These are phyloP conservation scores for Phalloptychus januarius DNA, from an alignment of 2,797 vertebrate genomes.

Conservation along the genomic window DNA sequence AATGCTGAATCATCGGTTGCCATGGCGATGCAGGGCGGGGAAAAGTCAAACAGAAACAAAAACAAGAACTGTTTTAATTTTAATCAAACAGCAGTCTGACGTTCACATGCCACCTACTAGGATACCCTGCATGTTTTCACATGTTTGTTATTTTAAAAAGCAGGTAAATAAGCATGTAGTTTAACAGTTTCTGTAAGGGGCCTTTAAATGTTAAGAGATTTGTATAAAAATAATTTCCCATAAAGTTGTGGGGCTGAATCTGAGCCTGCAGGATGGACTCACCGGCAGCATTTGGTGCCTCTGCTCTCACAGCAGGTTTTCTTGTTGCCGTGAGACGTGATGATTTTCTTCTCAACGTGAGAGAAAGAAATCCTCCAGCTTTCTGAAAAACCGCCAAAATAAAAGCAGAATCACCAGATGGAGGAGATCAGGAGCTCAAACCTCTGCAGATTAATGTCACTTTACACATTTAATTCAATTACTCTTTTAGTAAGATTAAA, in stretches of 20 bases:
- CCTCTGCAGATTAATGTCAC: neutral
- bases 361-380: conserved; percentile 85
- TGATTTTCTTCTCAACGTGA: conserved; percentile 79
- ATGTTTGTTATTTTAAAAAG: neutral
- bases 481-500: neutral
- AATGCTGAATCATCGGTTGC: too few relatives aligned
- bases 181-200: neutral
- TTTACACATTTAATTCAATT: neutral
- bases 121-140: neutral
- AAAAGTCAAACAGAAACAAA: too few relatives aligned
- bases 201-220: neutral
- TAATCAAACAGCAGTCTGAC: too few relatives aligned
- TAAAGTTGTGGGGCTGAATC: neutral
- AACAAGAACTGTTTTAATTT: too few relatives aligned
- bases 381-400: conserved; percentile 38
- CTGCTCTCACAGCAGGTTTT: conserved; percentile 81
- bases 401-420: neutral
- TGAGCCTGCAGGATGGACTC: conserved; percentile 8
- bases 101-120: neutral
- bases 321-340: conserved; percentile 79
- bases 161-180: neutral
- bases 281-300: conserved; percentile 81
- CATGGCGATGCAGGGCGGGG: too few relatives aligned
- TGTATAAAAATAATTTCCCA: neutral
- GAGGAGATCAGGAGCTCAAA: neutral